Evolutionary conservation across 1,140 invertebrate genomes (phyloP), one percentile per base, ranked within the genome.

Genomic region (Bathynomus jamesi): DNA sequence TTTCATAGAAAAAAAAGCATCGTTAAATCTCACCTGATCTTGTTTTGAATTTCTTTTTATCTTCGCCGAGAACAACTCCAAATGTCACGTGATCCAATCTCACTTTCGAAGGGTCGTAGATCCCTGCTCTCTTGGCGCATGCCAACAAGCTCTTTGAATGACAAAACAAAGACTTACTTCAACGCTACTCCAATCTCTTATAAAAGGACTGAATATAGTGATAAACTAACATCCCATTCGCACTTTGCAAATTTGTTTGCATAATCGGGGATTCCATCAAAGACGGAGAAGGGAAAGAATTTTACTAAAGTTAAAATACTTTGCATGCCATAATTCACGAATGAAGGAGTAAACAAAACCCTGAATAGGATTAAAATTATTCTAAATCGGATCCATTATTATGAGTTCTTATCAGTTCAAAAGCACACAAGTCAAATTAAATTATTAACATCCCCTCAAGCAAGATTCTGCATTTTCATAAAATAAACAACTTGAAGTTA

Each of bases 11-110:
- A n/a, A n/a, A n/a, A n/a, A n/a, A n/a, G n/a, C n/a, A n/a, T n/a
- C n/a, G n/a, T n/a, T 17, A 65, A 4, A 21, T 5, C 65, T 72
- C 67, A 76, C 97, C 96, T 30, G 96, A 98, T 67, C 98, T 87
- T 0, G 97, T 99, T 84, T 99, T 99, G 80, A 99, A 99, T 82
- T 99, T 99, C 81, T 99, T 99, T 81, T 93, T 96, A 84, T 99
- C 96, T 84, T 98, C 96, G 21, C 98, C 98, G 0, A 99, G 84
- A 0, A 99, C 98, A 8, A 99, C 92, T 25, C 98, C 98, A 83
- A 99, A 99, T 17, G 89, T 89, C 30, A 98, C 92, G 84, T 97
- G 94, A 81, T 98, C 93, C 1, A 96, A 83, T 64, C 90, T 85
- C 60, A 88, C 86, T 66, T 85, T 83, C 24, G 82, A 80, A 0